Percentiles rank a stretch among this genome's conserved stretches.
phyloP scores from a whole-genome alignment of 2,797 vertebrate species.

The Enteromius trimaculatus region DNA sequence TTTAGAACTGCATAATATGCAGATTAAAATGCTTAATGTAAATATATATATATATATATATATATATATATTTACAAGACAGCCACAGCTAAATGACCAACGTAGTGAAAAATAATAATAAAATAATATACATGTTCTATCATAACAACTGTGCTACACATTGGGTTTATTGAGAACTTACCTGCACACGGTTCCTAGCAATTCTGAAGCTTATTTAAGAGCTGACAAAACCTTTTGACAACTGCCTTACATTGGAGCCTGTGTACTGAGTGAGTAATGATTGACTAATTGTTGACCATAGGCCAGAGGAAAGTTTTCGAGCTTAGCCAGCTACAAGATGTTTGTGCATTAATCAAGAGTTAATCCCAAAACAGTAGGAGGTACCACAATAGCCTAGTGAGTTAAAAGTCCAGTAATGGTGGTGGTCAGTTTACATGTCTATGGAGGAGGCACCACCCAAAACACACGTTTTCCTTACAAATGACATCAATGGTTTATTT shows the following conservation, averaged over 20 bases:
- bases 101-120: too few relatives aligned
- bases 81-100: background rate
- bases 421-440: background rate
- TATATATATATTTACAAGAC: background rate
- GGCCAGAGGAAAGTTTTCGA: slow-evolving; percentile 12
- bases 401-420: background rate
- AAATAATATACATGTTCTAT: background rate
- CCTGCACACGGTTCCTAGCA: slow-evolving; percentile 11
- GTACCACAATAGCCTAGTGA: background rate
- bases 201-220: slow-evolving; percentile 7
- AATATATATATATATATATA: too few relatives aligned
- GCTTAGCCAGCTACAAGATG: background rate
- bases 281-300: slow-evolving; percentile 52
- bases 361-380: background rate
- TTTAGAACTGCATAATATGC: background rate
- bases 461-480: background rate
- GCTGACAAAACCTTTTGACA: slow-evolving; percentile 24
- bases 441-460: background rate
- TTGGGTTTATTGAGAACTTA: slow-evolving; percentile 4
- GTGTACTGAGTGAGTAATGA: slow-evolving; percentile 58
- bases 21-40: background rate
- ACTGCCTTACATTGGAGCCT: slow-evolving; percentile 12
- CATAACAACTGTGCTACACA: background rate
- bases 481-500: background rate
- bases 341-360: slow-evolving; percentile 21